phyloP scores from a whole-genome alignment of 1,140 invertebrate species.

The Apocrypta bakeri region DNA sequence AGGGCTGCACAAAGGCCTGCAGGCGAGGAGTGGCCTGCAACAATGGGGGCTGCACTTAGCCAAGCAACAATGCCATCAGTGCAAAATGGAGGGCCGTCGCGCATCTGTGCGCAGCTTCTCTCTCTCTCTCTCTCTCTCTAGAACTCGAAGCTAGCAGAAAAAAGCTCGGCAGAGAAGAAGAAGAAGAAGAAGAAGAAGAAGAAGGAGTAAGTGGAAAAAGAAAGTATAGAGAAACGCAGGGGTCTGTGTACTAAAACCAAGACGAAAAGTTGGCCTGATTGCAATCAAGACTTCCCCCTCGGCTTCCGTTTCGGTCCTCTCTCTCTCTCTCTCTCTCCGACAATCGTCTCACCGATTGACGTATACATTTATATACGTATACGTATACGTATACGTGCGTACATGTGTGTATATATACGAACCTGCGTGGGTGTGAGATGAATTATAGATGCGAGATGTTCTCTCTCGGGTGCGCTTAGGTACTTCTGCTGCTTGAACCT shows the following conservation, averaged over 20 bases:
- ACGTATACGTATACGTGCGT: conserved; percentile 63
- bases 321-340: not conserved
- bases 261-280: conserved; percentile 62
- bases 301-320: too few species aligned
- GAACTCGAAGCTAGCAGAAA: conserved; percentile 35
- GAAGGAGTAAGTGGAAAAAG: too few species aligned
- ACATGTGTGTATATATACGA: conserved; percentile 68
- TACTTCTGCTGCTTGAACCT: conserved; percentile 97
- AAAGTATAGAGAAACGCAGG: too few species aligned
- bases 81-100: conserved; percentile 69
- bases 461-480: conserved; percentile 95
- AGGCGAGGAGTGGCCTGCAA: conserved; percentile 54
- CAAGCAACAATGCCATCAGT: conserved; percentile 68
- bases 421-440: conserved; percentile 96
- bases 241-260: too few species aligned
- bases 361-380: too few species aligned
- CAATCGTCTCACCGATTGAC: conserved; percentile 57
- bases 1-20: conserved; percentile 63
- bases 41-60: conserved; percentile 71
- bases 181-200: not conserved
- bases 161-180: not conserved
- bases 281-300: conserved; percentile 62
- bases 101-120: conserved; percentile 62
- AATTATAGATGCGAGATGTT: conserved; percentile 95
- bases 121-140: conserved; percentile 38